Conservation (phyloP, 2,113 vertebrate species). For the Siniperca chuatsi region DNA sequence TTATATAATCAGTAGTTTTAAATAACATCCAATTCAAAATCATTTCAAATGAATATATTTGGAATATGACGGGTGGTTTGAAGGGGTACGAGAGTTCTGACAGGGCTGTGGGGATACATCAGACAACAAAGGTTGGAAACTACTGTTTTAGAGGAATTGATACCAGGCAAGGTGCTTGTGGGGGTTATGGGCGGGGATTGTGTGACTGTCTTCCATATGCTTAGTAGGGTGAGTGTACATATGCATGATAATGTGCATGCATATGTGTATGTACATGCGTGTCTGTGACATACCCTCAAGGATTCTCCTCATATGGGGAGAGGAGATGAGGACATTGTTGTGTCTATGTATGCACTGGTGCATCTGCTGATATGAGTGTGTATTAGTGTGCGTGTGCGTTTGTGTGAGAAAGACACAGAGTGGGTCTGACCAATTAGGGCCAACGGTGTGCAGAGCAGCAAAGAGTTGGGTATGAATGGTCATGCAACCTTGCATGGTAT, state of each 20-base stretch:
- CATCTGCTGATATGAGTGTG: constrained; percentile 44
- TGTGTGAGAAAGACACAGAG: constrained; percentile 14
- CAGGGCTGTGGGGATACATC: not conserved
- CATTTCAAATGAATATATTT: not conserved
- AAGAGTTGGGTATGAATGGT: constrained; percentile 72
- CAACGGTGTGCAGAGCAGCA: constrained; percentile 67
- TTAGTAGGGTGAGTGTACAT: constrained; percentile 57
- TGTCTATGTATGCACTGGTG: constrained; percentile 53
- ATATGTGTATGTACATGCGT: constrained; percentile 45
- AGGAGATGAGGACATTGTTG: constrained; percentile 53
- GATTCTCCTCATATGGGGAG: constrained; percentile 41
- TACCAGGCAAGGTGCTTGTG: constrained; percentile 13
- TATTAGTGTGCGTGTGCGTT: constrained; percentile 19
- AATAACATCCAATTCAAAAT: not conserved
- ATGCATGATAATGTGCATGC: constrained; percentile 56
- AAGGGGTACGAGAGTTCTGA: not conserved
- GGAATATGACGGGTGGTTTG: not conserved
- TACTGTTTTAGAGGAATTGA: not conserved
- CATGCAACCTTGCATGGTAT: constrained; percentile 73
- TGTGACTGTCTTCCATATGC: constrained; percentile 70
- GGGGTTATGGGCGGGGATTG: constrained; percentile 37
- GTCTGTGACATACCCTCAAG: constrained; percentile 67
- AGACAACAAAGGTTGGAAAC: not conserved
- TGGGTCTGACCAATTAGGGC: constrained; percentile 73
- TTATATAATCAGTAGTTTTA: not conserved